Percentiles rank a stretch among this genome's conserved stretches.
phyloP scores from a whole-genome alignment of 2,888 invertebrate species.

The Sinopyrophorus schimmeli region DNA sequence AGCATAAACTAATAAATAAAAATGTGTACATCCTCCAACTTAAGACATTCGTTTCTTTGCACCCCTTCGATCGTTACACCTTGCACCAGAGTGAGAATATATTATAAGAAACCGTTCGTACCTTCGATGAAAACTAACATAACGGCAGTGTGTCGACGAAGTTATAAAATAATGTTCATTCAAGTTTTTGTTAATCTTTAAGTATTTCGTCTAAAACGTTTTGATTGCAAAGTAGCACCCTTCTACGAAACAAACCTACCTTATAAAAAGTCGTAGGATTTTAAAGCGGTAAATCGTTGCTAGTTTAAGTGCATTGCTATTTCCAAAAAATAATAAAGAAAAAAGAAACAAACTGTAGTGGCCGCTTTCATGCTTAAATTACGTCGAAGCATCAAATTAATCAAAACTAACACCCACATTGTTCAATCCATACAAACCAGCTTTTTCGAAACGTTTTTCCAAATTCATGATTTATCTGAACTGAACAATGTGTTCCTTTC shows the following conservation, averaged over 20 bases:
- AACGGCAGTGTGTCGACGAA: slow-evolving; percentile 28
- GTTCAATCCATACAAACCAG: too few relatives aligned
- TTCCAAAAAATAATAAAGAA: too few relatives aligned
- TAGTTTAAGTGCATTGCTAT: slow-evolving; percentile 28
- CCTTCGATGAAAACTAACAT: slow-evolving; percentile 30
- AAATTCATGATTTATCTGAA: too few relatives aligned
- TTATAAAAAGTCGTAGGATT: slow-evolving; percentile 29
- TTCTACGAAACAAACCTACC: slow-evolving; percentile 36
- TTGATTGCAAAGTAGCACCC: slow-evolving; percentile 21
- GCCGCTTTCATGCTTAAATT: slow-evolving; percentile 18
- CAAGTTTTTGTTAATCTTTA: too few relatives aligned
- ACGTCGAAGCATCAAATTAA: slow-evolving; percentile 1
- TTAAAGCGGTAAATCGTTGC: slow-evolving; percentile 29
- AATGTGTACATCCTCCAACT: too few relatives aligned
- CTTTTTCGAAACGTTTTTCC: too few relatives aligned
- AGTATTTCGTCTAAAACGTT: slow-evolving; percentile 22
- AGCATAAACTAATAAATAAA: too few relatives aligned
- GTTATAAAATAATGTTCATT: too few relatives aligned
- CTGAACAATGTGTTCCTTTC: too few relatives aligned
- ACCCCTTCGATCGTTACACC: slow-evolving; percentile 31
- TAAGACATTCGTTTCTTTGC: too few relatives aligned
- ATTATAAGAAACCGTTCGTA: slow-evolving; percentile 34
- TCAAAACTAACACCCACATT: slow-evolving; percentile 5
- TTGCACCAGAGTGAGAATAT: slow-evolving; percentile 35
- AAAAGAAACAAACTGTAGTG: too few relatives aligned